phyloP scores from a whole-genome alignment of 2,113 vertebrate genomes.

The Myodes glareolus region DNA sequence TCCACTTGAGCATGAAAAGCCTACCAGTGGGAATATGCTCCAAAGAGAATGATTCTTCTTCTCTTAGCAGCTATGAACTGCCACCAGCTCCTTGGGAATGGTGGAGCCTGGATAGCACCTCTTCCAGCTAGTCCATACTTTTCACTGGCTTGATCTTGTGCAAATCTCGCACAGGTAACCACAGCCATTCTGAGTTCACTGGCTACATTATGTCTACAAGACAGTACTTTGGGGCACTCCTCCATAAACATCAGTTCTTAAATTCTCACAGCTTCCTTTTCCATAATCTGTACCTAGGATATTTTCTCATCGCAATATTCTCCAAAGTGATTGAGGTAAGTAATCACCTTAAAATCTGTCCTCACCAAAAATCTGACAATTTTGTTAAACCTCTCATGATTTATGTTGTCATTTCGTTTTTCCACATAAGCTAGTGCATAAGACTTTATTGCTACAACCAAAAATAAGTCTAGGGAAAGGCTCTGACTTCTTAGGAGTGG shows the following conservation, averaged over 20 bases:
- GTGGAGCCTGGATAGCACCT: not conserved
- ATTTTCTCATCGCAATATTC: not conserved
- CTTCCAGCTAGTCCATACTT: not conserved
- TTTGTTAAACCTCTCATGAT: conserved; percentile 43
- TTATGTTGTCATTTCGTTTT: conserved; percentile 31
- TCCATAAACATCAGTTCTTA: not conserved
- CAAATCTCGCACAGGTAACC: no score
- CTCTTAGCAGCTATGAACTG: not conserved
- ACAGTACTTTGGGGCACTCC: not conserved
- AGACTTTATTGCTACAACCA: not conserved
- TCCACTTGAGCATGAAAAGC: not conserved
- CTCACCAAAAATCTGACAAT: not conserved
- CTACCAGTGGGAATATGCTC: not conserved
- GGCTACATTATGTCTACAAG: not conserved
- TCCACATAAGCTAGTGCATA: not conserved
- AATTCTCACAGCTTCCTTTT: not conserved
- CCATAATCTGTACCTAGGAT: not conserved
- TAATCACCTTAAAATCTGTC: no score
- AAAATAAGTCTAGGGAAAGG: not conserved
- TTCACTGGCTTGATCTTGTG: not conserved
- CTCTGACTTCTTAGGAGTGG: not conserved
- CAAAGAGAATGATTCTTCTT: not conserved
- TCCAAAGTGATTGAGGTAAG: not conserved
- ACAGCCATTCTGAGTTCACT: not conserved
- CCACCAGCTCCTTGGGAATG: not conserved